Evolutionary conservation across 1,140 invertebrate species (phyloP), one percentile per base, ranked within the genome.

Genomic region (Centruroides vittatus): DNA sequence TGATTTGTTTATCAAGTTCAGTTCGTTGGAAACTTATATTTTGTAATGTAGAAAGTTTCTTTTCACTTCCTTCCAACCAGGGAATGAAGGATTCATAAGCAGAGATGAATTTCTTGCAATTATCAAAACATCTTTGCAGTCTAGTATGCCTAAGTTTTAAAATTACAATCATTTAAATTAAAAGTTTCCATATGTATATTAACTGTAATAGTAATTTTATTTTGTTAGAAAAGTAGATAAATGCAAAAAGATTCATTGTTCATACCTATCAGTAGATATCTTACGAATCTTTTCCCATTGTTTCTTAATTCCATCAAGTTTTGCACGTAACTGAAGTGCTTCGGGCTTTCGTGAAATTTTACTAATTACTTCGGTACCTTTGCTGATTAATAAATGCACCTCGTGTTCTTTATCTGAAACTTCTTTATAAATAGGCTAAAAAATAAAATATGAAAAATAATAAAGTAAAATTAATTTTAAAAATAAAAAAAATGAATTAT

Each of bases 321-420:
- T 88, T 46, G 86, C 71, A 34, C 71, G 68, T 12, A 76, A 64
- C 65, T 80, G 77, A 0, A 81, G 73, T 4, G 73, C 75, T 69
- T 79, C 73, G 23, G 73, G 73, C 36, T 76, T 73, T 55, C 71
- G 70, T 41, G 71, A 68, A 3, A 80, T 79, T 59, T 82, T 80
- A 1, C 80, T 73, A 3, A 86, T 69, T 60, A 88, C 78, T 67
- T 89, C 87, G 60, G 83, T 78, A 65, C 92, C 93, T 75, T 93
- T 94, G 69, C 94, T 92, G 13, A 95, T 73, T 4, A 96, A 77
- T 87, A 94, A 92, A 63, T 93, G 91, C 0, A 95, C 84, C 76
- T 95, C 91, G 68, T 94, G 90, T 70, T 95, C 92, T 63, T 90
- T 85, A 57, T 84, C 81, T 75, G 92, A 84, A 2, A 93, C 86